phyloP scores from a whole-genome alignment of 1,140 invertebrate genomes.

The Aphis gossypii region DNA sequence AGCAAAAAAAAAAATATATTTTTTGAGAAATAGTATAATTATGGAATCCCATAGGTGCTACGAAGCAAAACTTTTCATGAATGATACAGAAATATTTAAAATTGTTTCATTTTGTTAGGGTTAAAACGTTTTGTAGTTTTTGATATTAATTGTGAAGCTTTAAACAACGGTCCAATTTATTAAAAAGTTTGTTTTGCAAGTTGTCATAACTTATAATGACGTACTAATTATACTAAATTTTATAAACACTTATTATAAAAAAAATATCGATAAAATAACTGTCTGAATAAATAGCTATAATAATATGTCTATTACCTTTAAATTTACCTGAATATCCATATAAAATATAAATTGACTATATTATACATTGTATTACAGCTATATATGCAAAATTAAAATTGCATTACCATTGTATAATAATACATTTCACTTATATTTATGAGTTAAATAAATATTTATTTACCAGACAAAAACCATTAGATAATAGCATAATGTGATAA shows the following conservation, averaged over 20 bases:
- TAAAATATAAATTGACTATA: not conserved
- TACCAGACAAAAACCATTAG: not conserved
- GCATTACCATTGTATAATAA: too few relatives aligned
- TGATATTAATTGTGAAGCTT: not conserved
- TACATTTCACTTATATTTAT: not conserved
- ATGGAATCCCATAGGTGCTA: not conserved
- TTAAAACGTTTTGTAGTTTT: conserved; percentile 19
- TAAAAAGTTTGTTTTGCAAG: not conserved
- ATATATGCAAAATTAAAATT: not conserved
- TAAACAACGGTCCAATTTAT: not conserved
- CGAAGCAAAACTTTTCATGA: not conserved
- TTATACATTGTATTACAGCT: not conserved
- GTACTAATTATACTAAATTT: not conserved
- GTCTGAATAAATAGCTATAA: not conserved
- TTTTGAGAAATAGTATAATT: not conserved
- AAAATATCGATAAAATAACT: not conserved
- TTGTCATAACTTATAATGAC: not conserved
- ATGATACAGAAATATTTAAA: not conserved
- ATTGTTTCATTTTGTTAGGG: not conserved
- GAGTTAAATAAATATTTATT: not conserved
- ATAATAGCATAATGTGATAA: conserved; percentile 26
- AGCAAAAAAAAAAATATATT: not conserved
- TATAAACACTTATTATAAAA: not conserved
- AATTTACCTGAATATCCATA: too few relatives aligned
- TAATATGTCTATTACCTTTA: not conserved